A percentile compares a stretch with the other conserved stretches of the same genome.
Evolutionary conservation across 2,888 invertebrate species (phyloP).

Genomic region (Trisateles emortualis): DNA sequence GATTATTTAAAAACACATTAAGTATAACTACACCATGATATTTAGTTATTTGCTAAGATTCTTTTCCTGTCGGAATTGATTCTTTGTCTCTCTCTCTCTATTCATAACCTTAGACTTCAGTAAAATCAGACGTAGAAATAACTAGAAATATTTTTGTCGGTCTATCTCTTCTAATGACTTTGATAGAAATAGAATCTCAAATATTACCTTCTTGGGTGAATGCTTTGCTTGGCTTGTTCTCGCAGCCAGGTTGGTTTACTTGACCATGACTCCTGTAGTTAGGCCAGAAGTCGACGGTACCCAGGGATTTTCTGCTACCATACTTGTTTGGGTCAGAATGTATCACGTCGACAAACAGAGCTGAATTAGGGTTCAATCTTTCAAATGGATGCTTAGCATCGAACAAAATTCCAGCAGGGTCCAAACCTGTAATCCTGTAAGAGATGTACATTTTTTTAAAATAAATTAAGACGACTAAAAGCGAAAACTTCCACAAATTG

Average conservation of each 20-base stretch:
- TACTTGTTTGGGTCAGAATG: conserved; percentile 76
- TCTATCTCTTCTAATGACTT: no score
- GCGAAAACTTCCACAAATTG: no score
- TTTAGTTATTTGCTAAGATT: no score
- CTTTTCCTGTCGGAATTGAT: no score
- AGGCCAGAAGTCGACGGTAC: conserved; percentile 79
- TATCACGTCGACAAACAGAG: conserved; percentile 64
- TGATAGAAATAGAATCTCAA: neutral
- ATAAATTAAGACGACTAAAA: no score
- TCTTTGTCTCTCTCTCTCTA: no score
- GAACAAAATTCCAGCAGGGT: conserved; percentile 70
- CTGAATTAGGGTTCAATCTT: conserved; percentile 65
- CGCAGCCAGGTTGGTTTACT: conserved; percentile 73
- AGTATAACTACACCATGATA: no score
- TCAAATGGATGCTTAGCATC: conserved; percentile 56
- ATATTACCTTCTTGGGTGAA: conserved; percentile 68
- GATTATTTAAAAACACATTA: no score
- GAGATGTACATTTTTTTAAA: no score
- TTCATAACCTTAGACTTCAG: no score
- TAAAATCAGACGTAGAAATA: no score
- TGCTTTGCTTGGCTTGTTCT: conserved; percentile 39
- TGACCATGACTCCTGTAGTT: conserved; percentile 63
- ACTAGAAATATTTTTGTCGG: no score
- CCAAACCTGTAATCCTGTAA: conserved; percentile 75
- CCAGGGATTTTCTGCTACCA: conserved; percentile 60